phyloP scores from a whole-genome alignment of 1,140 invertebrate species.

The Atta cephalotes region DNA sequence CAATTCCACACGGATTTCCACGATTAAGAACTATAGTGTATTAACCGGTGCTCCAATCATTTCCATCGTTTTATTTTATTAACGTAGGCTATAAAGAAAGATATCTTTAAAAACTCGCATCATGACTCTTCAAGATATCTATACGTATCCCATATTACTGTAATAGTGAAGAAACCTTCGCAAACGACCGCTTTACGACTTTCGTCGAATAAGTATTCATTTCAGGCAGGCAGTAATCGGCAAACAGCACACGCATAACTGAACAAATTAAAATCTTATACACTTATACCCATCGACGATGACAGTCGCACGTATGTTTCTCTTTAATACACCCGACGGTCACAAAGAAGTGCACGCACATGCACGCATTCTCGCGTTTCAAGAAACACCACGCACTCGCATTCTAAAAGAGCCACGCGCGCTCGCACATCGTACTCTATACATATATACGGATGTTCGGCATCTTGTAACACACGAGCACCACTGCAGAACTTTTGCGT shows the following conservation, averaged over 20 bases:
- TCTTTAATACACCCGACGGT: conserved; percentile 32
- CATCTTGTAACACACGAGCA: background rate
- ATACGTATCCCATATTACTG: conserved; percentile 14
- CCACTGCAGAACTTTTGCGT: conserved; percentile 42
- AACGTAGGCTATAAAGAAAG: conserved; percentile 29
- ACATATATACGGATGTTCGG: background rate
- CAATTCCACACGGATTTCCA: background rate
- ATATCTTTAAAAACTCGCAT: conserved; percentile 22
- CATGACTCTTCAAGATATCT: conserved; percentile 25
- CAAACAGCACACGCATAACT: conserved; percentile 37
- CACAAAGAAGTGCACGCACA: background rate
- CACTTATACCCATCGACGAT: conserved; percentile 50
- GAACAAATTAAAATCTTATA: conserved; percentile 67
- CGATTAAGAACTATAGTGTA: conserved; percentile 20
- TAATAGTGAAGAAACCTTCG: conserved; percentile 52
- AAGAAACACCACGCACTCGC: background rate
- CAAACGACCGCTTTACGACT: conserved; percentile 62
- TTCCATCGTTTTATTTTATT: conserved; percentile 28
- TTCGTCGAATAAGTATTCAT: conserved; percentile 45
- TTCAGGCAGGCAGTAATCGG: conserved; percentile 35
- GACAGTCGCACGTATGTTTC: conserved; percentile 40
- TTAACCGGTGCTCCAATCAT: conserved; percentile 29
- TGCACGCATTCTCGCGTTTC: background rate
- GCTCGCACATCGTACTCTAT: too few species aligned
- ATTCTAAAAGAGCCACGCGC: conserved; percentile 23